Evolutionary conservation across 2,888 invertebrate genomes (phyloP), one percentile per base, ranked within the genome.

Genomic region (Eledona agricola): DNA sequence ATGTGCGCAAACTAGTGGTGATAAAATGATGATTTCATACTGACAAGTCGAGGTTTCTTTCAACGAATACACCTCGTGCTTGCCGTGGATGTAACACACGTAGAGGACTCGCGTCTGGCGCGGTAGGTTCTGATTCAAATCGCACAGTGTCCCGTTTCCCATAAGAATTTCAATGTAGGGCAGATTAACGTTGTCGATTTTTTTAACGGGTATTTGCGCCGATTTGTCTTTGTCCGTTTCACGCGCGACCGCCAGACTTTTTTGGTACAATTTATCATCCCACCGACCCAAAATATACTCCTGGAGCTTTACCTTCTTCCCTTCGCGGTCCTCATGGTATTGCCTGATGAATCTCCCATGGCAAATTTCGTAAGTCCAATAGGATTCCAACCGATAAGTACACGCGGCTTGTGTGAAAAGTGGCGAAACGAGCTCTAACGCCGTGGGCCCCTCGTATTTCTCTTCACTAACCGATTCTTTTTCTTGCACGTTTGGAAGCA

Each of bases 281-380:
- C 89, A 90, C 59, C 84, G 83, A 0, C 96, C 96, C 0, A 96
- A 79, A 65, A 81, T 89, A 72, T 89, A 96, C 72, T 95, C 93
- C 70, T 95, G 95, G 0, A 86, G 77, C 70, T 88, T 90, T 1
- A 90, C 82, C 72, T 86, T 84, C 77, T 92, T 88, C 76, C 86
- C 89, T 73, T 95, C 96, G 62, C 93, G 83, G 66, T 95, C 94
- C 72, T 98, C 97, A 74, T 99, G 97, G 73, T 93, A 99, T 73
- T 99, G 98, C 13, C 93, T 82, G 1, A 98, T 85, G 73, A 89
- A 90, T 63, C 85, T 82, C 0, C 96, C 96, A 76, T 97, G 97
- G 67, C 97, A 97, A 16, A 97, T 84, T 76, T 97, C 96, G 73
- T 97, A 97, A 0, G 93, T 93, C 52, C 97, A 97, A 71, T 95